Evolutionary conservation across 2,888 invertebrate genomes (phyloP).

Genomic region (Macrosoma leucophasiata): DNA sequence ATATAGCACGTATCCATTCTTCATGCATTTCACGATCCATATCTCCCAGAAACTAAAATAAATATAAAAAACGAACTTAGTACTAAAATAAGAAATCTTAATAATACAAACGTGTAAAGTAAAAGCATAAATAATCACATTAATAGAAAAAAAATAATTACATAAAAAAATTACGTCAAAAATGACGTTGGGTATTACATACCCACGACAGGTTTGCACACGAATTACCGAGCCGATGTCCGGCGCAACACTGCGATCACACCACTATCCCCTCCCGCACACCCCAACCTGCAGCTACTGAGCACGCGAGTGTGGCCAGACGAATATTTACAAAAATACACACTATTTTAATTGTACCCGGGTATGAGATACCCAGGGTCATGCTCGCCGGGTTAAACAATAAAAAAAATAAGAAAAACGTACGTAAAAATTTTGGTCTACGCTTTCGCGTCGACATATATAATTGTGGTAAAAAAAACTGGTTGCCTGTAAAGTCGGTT

Average conservation of each 20-base stretch:
- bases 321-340: conserved; percentile 8
- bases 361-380: conserved; percentile 14
- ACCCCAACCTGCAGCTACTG: conserved; percentile 13
- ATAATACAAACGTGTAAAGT: too few relatives aligned
- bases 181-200: conserved; percentile 18
- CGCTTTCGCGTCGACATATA: too few relatives aligned
- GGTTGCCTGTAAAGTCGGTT: too few relatives aligned
- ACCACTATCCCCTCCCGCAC: conserved; percentile 15
- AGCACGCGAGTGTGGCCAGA: conserved; percentile 5
- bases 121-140: not conserved
- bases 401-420: too few relatives aligned
- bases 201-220: conserved; percentile 11
- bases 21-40: not conserved
- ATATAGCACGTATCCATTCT: conserved; percentile 5
- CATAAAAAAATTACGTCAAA: conserved; percentile 12
- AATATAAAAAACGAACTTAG: too few relatives aligned
- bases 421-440: too few relatives aligned
- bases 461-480: too few relatives aligned
- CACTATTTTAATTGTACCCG: conserved; percentile 4
- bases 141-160: not conserved
- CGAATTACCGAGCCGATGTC: conserved; percentile 9
- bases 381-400: conserved; percentile 11
- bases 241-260: conserved; percentile 17
- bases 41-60: not conserved
- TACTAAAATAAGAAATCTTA: not conserved